Evolutionary conservation across 2,113 vertebrate genomes (phyloP), one percentile per base, ranked within the genome.

Genomic region (Ciconia boyciana): DNA sequence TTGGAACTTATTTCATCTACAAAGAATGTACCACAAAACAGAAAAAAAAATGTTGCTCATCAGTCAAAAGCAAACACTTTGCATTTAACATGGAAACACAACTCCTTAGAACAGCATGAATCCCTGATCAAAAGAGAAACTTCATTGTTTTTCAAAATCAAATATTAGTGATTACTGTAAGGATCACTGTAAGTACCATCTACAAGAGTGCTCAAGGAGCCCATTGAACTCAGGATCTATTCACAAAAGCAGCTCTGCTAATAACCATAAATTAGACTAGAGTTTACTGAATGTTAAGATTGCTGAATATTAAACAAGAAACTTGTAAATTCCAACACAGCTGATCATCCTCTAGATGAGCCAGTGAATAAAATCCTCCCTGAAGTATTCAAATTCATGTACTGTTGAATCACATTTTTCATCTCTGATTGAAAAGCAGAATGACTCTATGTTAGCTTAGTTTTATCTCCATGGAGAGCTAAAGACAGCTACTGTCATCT

Each of bases 371-470:
- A 93, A 92, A 89, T 28, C 19, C 31, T 89, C 65, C 83, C 58
- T 44, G 44, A 87, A 95, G 83, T 79, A 61, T 54, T 94, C 62
- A 69, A 39, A 90, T 90, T 77, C 78, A 65, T 87, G 81, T 86
- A 69, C 72, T 93, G 90, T 90, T 84, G 93, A 90, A 72, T 87
- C 22, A 5, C 18, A 79, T 95, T 75, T 93, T 90, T 94, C 78
- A 85, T 52, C 48, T 90, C 76, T 82, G 85, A 94, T 51, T 77
- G 93, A 94, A 88, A 93, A 95, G 57, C 52, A 87, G 95, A 89
- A 87, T 75, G 58, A 87, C 65, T 93, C 26, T 17, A 22, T 84
- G 88, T 87, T 95, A 79, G 86, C 93, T 88, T 60, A 44, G 87
- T 46, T 81, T 90, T 71, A 68, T 58, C 72, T 95, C 76, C 84